A percentile compares a stretch with the other conserved stretches of the same genome.
Evolutionary conservation across 2,888 invertebrate species (phyloP).

Genomic region (Mechanitis mazaeus): DNA sequence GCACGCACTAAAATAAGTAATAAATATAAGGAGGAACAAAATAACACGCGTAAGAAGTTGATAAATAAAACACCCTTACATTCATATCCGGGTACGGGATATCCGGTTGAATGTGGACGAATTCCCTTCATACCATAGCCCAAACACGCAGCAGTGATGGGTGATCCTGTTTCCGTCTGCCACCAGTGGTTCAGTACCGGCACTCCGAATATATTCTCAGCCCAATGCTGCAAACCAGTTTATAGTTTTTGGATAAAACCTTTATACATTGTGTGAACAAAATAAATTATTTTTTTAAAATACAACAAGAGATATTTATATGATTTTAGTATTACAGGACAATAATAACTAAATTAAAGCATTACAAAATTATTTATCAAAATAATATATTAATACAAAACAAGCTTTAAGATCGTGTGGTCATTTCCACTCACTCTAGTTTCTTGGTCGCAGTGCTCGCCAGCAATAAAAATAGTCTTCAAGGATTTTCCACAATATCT

Average conservation of each 20-base stretch:
- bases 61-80: slow-evolving; percentile 66
- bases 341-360: not conserved
- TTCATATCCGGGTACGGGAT: slow-evolving; percentile 92
- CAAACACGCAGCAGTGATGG: slow-evolving; percentile 89
- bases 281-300: not conserved
- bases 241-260: not conserved
- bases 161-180: slow-evolving; percentile 97
- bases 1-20: slow-evolving; percentile 46
- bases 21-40: too few species aligned
- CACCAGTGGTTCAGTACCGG: slow-evolving; percentile 94
- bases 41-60: too few species aligned
- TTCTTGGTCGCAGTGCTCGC: slow-evolving; percentile 95
- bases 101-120: slow-evolving; percentile 87
- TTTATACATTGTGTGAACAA: not conserved
- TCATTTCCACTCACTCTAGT: slow-evolving; percentile 77
- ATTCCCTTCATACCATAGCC: slow-evolving; percentile 83
- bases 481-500: slow-evolving; percentile 84
- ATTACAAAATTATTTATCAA: not conserved
- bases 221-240: slow-evolving; percentile 55
- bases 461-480: slow-evolving; percentile 87
- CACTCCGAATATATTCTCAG: slow-evolving; percentile 64
- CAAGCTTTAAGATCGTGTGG: too few species aligned
- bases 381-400: not conserved
- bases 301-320: not conserved
- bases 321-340: not conserved